Evolutionary conservation across 2,113 vertebrate species (phyloP), one percentile per base, ranked within the genome.

Genomic region (Colaptes auratus): DNA sequence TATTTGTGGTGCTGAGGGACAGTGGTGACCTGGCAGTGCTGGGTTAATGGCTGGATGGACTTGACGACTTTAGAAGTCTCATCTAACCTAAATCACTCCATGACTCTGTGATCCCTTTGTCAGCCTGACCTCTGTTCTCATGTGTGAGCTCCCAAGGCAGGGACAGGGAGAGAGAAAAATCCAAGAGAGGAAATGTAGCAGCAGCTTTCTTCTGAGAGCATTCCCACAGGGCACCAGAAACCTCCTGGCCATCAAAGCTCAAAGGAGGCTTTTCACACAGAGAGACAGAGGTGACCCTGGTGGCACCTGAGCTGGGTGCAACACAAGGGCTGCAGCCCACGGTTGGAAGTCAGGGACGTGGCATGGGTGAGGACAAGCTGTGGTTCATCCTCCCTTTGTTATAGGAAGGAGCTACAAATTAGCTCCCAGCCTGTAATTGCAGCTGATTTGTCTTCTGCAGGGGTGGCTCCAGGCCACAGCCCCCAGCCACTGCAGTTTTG

Each of bases 361-460:
- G 93, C 93, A 4, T 0, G n/a, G 91, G 89, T 25, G 9, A 52
- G 85, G 80, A 31, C 6, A 3, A 3, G 10, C 81, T 90, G 90
- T 2, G 88, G 86, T 79, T 91, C 93, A 94, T 89, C 94, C 86
- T 89, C 72, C 77, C 88, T 52, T 81, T 90, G 81, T 86, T 2
- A 81, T 76, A 39, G 63, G 58, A 27, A 61, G 1, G 17, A 52
- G 67, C n/a, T 72, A 44, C 74, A 5, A 9, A 72, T 84, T 78
- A 95, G 93, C 80, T 79, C 36, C 23, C 9, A 0, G 65, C 8
- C 90, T 65, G 60, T 48, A 76, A 95, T 80, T 86, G 35, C 72
- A 63, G 52, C 8, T 6, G 46, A 27, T 27, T 30, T 4, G 53
- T 3, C 50, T 53, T 6, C 69, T 6, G 16, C 39, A 35, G 67